Percentiles rank a stretch among this genome's conserved stretches.
Evolutionary conservation across 53 echinoderm and acorn worm genomes (phyloP).

Genomic region (Crossaster papposus): DNA sequence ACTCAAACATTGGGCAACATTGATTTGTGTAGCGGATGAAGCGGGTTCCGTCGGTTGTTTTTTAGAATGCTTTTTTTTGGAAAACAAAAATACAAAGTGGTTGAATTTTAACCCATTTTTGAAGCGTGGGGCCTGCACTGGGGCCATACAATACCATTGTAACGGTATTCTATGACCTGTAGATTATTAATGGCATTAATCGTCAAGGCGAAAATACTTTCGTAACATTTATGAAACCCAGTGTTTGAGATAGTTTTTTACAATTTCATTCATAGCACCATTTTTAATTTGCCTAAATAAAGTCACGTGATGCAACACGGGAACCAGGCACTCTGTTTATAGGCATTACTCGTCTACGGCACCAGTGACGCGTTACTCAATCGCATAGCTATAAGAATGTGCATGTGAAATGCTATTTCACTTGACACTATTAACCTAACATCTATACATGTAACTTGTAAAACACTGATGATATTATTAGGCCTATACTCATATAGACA

Average conservation of each 20-base stretch:
- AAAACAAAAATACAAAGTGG: too few species aligned
- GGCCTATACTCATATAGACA: background rate
- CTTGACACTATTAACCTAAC: background rate
- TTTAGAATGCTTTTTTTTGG: too few species aligned
- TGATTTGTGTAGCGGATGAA: too few species aligned
- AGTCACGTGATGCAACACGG: background rate
- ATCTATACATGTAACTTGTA: background rate
- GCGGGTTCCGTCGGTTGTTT: too few species aligned
- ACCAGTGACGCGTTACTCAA: background rate
- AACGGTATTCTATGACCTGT: too few species aligned
- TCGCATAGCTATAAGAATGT: background rate
- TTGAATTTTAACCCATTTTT: too few species aligned
- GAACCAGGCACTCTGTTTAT: conserved; percentile 5
- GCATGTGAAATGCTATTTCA: background rate
- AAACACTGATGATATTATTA: background rate
- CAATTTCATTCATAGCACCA: background rate
- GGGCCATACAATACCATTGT: too few species aligned
- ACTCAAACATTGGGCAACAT: too few species aligned
- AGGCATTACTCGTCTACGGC: background rate
- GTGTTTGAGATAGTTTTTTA: background rate
- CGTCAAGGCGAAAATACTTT: background rate
- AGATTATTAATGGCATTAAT: too few species aligned
- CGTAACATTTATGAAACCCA: background rate
- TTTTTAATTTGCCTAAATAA: background rate
- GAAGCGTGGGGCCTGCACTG: too few species aligned